Percentiles rank a stretch among this genome's conserved stretches.
Conservation (phyloP, 92 coral and sea anemone species). For the Isaurus tuberculatus region DNA sequence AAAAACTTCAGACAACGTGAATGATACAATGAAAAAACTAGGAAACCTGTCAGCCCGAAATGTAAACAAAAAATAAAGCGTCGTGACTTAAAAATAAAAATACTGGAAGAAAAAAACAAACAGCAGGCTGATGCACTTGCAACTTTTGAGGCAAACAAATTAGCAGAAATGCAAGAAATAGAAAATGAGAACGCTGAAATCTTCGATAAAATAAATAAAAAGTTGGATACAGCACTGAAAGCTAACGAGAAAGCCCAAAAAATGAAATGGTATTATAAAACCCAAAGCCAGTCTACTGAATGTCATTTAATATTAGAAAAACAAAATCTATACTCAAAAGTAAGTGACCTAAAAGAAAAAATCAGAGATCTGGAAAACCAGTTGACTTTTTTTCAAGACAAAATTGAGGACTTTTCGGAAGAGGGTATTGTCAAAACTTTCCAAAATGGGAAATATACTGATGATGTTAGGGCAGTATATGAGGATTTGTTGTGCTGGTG, state of each 20-base stretch:
- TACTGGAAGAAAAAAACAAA: neutral
- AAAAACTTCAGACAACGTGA: neutral
- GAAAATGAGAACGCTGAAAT: too few species aligned
- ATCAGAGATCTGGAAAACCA: constrained; percentile 5
- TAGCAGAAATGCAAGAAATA: neutral
- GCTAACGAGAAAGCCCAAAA: constrained; percentile 11
- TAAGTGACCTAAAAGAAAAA: neutral
- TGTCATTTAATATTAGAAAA: neutral
- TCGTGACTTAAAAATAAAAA: neutral
- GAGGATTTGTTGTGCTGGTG: constrained; percentile 49
- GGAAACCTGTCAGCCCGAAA: constrained; percentile 18
- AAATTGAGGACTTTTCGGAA: constrained; percentile 21
- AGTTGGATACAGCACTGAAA: neutral
- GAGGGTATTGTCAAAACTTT: constrained; percentile 31
- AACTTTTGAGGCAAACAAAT: constrained; percentile 4
- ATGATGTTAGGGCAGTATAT: constrained; percentile 49
- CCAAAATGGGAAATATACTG: constrained; percentile 42
- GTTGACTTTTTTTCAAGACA: constrained; percentile 11
- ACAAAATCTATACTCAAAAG: neutral
- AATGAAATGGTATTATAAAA: constrained; percentile 38
- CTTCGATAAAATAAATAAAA: too few species aligned
- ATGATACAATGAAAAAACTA: constrained; percentile 26
- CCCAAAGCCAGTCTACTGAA: constrained; percentile 15
- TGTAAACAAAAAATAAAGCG: constrained; percentile 19
- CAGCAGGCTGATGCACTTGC: constrained; percentile 20